Percentiles rank a stretch among this genome's conserved stretches.
Evolutionary conservation across 2,888 invertebrate genomes (phyloP).

Genomic region (Tortricodes alternella): DNA sequence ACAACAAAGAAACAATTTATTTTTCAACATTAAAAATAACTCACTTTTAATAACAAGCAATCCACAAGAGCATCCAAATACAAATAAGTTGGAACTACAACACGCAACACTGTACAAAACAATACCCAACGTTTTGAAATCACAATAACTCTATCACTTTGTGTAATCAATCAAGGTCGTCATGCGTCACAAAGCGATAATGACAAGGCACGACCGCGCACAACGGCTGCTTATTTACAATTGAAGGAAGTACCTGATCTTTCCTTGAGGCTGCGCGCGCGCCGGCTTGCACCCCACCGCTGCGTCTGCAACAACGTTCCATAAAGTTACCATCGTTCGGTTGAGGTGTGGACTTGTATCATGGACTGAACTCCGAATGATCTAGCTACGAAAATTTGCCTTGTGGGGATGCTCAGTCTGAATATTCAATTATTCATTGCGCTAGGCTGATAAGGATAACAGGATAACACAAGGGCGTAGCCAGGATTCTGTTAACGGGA

Average conservation of each 20-base stretch:
- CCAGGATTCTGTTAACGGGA: too few relatives aligned
- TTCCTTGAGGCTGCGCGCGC: constrained; percentile 69
- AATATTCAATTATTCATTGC: too few relatives aligned
- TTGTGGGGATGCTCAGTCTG: too few relatives aligned
- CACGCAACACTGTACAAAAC: too few relatives aligned
- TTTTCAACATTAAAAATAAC: too few relatives aligned
- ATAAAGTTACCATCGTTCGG: constrained; percentile 60
- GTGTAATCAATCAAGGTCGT: constrained; percentile 24
- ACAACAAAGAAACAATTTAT: too few relatives aligned
- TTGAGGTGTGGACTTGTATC: constrained; percentile 30
- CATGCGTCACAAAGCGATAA: constrained; percentile 27
- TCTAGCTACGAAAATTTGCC: too few relatives aligned
- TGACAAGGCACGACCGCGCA: constrained; percentile 50
- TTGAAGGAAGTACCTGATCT: constrained; percentile 73
- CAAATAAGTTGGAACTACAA: too few relatives aligned
- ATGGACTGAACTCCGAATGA: not conserved
- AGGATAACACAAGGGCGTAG: too few relatives aligned
- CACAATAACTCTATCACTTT: not conserved
- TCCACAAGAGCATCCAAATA: too few relatives aligned
- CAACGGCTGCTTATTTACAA: constrained; percentile 52
- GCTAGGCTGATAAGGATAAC: too few relatives aligned
- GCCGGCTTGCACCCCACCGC: constrained; percentile 70
- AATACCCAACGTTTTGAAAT: not conserved
- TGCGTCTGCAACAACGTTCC: constrained; percentile 67
- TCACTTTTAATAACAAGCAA: too few relatives aligned